These are phyloP conservation scores for Anser cygnoides DNA, from an alignment of 2,113 vertebrate genomes.

Conservation along the genomic window DNA sequence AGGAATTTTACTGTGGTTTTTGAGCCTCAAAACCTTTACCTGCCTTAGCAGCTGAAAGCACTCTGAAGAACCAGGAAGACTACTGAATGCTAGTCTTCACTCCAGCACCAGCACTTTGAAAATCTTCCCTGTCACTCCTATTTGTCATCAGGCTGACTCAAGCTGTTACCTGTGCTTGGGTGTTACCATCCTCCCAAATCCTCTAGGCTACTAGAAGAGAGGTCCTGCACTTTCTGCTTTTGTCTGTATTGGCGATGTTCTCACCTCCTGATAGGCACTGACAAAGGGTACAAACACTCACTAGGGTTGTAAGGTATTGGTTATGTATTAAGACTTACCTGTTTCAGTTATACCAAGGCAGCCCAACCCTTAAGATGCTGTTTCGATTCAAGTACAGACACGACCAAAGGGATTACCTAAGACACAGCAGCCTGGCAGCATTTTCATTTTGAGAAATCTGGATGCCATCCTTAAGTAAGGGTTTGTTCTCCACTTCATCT, in stretches of 20 bases:
- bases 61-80: conserved; percentile 28
- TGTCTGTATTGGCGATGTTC: background rate
- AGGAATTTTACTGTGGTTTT: background rate
- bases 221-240: conserved; percentile 23
- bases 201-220: conserved; percentile 16
- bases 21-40: background rate
- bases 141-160: conserved; percentile 25
- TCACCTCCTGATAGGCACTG: background rate
- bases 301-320: background rate
- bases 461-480: background rate
- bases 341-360: background rate
- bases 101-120: conserved; percentile 27
- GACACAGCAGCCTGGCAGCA: background rate
- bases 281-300: background rate
- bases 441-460: conserved; percentile 1
- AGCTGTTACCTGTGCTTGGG: conserved; percentile 33
- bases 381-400: conserved; percentile 60
- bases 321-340: background rate
- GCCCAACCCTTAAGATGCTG: conserved; percentile 27
- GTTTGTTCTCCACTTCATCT: background rate
- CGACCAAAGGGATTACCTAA: background rate
- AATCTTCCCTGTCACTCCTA: conserved; percentile 37
- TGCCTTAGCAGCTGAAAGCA: conserved; percentile 15
- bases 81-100: background rate
- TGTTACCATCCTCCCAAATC: background rate